A percentile compares a stretch with the other conserved stretches of the same genome.
Conservation (phyloP, 2,113 vertebrate genomes). For the Brachyhypopomus gauderio region DNA sequence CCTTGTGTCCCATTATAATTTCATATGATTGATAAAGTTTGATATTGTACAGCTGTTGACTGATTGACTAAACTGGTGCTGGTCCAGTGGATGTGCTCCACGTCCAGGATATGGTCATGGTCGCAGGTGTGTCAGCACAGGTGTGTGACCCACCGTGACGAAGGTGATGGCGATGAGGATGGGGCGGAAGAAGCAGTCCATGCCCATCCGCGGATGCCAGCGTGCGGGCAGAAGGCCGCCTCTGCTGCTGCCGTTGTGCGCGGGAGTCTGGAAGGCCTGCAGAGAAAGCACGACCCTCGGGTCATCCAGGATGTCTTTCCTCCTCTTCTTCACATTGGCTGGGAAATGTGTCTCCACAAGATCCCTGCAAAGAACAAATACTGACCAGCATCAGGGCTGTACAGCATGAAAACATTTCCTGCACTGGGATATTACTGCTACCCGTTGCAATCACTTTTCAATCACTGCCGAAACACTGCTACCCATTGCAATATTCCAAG, state of each 20-base stretch:
- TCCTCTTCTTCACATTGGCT: slow-evolving; percentile 77
- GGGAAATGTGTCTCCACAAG: slow-evolving; percentile 88
- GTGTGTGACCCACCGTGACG: slow-evolving; percentile 82
- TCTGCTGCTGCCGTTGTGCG: slow-evolving; percentile 67
- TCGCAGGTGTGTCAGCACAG: background rate
- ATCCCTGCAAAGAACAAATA: slow-evolving; percentile 73
- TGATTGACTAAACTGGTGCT: too few relatives aligned
- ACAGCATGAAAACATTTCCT: background rate
- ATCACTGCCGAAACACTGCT: too few relatives aligned
- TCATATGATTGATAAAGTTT: too few relatives aligned
- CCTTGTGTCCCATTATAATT: too few relatives aligned
- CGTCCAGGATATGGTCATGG: too few relatives aligned
- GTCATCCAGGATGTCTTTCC: slow-evolving; percentile 79
- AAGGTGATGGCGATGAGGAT: slow-evolving; percentile 86
- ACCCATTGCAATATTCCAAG: too few relatives aligned
- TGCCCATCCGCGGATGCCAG: slow-evolving; percentile 69
- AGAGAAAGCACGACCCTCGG: slow-evolving; percentile 76
- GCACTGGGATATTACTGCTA: background rate
- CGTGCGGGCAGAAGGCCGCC: slow-evolving; percentile 42
- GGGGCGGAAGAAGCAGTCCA: slow-evolving; percentile 88
- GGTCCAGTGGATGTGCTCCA: too few relatives aligned
- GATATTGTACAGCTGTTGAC: too few relatives aligned
- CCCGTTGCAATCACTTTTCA: background rate
- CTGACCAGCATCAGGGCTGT: background rate
- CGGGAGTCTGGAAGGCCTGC: slow-evolving; percentile 82